These are phyloP conservation scores for Xylocopa sonorina DNA, from an alignment of 1,140 invertebrate species.

Conservation along the genomic window DNA sequence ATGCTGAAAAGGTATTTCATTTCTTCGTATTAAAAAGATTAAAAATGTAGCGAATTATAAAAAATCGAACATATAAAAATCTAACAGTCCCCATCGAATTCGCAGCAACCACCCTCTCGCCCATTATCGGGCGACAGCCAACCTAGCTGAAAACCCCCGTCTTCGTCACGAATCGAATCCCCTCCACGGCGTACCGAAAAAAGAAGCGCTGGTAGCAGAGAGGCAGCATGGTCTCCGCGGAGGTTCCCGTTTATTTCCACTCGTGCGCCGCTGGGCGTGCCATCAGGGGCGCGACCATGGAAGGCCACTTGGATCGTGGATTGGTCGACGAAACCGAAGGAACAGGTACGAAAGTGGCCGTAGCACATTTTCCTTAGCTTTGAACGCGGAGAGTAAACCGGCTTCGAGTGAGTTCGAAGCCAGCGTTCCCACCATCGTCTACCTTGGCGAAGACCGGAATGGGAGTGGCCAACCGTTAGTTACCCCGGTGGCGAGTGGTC, in stretches of 20 bases:
- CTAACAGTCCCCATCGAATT: background rate
- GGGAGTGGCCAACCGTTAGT: conserved; percentile 71
- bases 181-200: background rate
- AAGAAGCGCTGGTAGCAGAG: background rate
- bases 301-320: background rate
- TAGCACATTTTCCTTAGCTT: conserved; percentile 23
- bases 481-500: conserved; percentile 47
- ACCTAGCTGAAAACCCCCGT: background rate
- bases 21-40: too few species aligned
- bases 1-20: too few species aligned
- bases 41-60: too few species aligned
- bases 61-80: too few species aligned
- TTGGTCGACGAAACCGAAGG: conserved; percentile 4
- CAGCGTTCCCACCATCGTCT: background rate
- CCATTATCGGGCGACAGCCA: background rate
- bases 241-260: background rate
- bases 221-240: conserved; percentile 43
- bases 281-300: conserved; percentile 10
- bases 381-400: background rate
- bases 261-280: conserved; percentile 29
- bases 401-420: background rate
- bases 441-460: conserved; percentile 7
- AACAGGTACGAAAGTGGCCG: conserved; percentile 27
- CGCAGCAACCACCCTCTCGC: background rate
- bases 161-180: background rate